phyloP scores from a whole-genome alignment of 2,888 invertebrate species.

The Lycocerus yunnanus region DNA sequence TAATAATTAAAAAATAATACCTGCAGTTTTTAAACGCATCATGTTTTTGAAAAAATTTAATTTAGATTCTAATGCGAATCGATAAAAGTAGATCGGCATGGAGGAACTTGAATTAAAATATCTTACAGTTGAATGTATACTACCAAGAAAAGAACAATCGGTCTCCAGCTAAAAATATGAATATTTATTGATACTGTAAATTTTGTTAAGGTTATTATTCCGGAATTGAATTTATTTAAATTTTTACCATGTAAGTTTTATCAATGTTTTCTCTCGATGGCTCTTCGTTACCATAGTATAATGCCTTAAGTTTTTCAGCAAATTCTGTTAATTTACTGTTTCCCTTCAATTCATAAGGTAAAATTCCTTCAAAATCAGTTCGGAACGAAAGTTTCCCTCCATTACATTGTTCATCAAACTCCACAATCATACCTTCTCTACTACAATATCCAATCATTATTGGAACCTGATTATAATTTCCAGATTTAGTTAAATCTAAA shows the following conservation, averaged over 20 bases:
- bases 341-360: neutral
- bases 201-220: neutral
- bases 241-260: constrained; percentile 44
- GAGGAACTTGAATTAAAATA: neutral
- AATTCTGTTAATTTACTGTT: constrained; percentile 39
- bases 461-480: constrained; percentile 49
- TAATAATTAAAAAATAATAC: neutral
- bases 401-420: neutral
- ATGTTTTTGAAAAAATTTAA: neutral
- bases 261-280: constrained; percentile 51
- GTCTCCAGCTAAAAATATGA: neutral
- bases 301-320: constrained; percentile 52
- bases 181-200: neutral
- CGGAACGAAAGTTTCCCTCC: neutral
- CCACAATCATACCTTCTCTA: constrained; percentile 44
- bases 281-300: constrained; percentile 55
- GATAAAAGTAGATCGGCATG: constrained; percentile 1
- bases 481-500: constrained; percentile 41
- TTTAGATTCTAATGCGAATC: neutral
- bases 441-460: constrained; percentile 48
- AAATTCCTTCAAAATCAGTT: neutral
- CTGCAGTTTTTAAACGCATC: neutral
- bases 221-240: neutral
- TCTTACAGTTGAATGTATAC: neutral
- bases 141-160: neutral